phyloP scores from a whole-genome alignment of 2,113 vertebrate species.

The Poeciliopsis retropinna region DNA sequence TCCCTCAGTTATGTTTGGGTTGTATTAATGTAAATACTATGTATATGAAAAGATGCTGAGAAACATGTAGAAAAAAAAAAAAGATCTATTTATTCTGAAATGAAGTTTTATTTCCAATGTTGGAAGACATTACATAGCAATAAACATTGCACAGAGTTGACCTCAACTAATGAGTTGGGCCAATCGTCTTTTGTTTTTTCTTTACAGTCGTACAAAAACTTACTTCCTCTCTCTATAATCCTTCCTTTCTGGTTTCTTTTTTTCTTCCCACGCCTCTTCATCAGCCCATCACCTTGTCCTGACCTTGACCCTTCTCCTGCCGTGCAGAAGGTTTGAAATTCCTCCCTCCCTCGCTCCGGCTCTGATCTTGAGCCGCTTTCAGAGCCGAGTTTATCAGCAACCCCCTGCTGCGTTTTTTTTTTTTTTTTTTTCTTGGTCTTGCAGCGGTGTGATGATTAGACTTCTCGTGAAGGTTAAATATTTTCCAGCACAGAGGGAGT shows the following conservation, averaged over 20 bases:
- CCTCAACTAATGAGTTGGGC: slow-evolving; percentile 44
- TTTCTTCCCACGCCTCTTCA: background rate
- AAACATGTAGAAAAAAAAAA: slow-evolving; percentile 15
- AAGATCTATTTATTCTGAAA: slow-evolving; percentile 49
- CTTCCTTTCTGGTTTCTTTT: background rate
- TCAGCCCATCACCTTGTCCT: slow-evolving; percentile 3
- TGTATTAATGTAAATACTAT: slow-evolving; percentile 59
- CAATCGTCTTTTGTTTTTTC: slow-evolving; percentile 11
- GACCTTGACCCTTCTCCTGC: slow-evolving; percentile 42
- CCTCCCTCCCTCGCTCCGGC: slow-evolving; percentile 29
- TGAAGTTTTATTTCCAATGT: slow-evolving; percentile 44
- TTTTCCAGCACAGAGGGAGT: slow-evolving; percentile 38
- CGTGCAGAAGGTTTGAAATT: slow-evolving; percentile 69
- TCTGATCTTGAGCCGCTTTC: background rate
- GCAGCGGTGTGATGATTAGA: slow-evolving; percentile 64
- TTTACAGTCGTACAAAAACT: slow-evolving; percentile 2
- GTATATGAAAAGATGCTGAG: slow-evolving; percentile 38
- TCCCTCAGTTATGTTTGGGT: slow-evolving; percentile 53
- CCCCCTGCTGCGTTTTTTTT: slow-evolving; percentile 34
- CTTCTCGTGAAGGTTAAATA: slow-evolving; percentile 58
- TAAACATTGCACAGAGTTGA: slow-evolving; percentile 68
- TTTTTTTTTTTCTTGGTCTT: slow-evolving; percentile 8
- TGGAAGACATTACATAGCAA: slow-evolving; percentile 64
- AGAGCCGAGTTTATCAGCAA: slow-evolving; percentile 38
- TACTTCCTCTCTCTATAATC: slow-evolving; percentile 2